Conservation (phyloP, 2,888 invertebrate species). For the Epinotia brunnichana region DNA sequence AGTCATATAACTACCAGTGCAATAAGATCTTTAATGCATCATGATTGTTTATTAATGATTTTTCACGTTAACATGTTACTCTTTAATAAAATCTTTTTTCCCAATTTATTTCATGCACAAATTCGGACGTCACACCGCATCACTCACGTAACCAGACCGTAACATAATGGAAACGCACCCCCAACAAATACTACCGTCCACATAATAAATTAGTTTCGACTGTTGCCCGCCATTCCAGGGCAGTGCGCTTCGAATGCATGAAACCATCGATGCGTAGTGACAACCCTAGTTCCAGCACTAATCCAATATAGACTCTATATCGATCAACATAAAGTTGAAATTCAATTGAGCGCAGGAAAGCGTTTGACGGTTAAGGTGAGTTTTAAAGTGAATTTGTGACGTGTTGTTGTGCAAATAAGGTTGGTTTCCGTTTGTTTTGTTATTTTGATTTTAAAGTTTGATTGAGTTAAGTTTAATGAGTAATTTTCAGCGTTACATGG, state of each 20-base stretch:
- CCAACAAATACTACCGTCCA: conserved; percentile 26
- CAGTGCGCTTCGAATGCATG: conserved; percentile 30
- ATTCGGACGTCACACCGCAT: not conserved
- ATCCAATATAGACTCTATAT: not conserved
- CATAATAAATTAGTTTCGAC: conserved; percentile 37
- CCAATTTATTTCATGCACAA: not conserved
- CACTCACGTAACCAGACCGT: conserved; percentile 15
- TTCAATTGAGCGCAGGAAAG: not conserved
- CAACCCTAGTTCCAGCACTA: conserved; percentile 2
- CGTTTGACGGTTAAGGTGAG: not conserved
- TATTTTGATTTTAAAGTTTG: conserved; percentile 6
- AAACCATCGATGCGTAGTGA: conserved; percentile 27
- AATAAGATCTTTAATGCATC: too few species aligned
- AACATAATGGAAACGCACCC: conserved; percentile 10
- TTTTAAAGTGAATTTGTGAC: not conserved
- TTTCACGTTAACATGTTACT: too few species aligned
- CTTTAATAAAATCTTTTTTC: not conserved
- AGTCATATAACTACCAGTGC: too few species aligned
- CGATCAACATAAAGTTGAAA: not conserved
- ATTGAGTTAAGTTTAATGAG: conserved; percentile 11
- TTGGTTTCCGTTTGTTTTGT: not conserved
- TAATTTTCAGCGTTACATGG: conserved; percentile 10
- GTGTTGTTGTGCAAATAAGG: conserved; percentile 9
- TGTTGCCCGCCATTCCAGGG: conserved; percentile 25
- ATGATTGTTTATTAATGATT: too few species aligned